Conservation (phyloP, 2,113 vertebrate species). For the Chloropsis cyanopogon region DNA sequence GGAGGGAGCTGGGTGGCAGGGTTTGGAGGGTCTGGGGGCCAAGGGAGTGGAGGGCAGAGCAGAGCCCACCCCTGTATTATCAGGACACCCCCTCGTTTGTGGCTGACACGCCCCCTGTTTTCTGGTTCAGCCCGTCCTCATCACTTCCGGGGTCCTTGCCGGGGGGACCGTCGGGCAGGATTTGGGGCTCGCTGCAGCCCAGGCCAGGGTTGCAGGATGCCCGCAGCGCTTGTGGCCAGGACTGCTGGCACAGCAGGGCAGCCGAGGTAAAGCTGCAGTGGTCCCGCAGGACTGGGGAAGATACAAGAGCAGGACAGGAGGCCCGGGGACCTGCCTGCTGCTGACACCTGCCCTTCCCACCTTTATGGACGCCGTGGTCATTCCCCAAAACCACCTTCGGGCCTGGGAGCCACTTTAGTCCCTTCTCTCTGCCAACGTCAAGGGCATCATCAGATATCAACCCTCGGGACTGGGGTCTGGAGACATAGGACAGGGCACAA, state of each 20-base stretch:
- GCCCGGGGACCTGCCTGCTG: neutral
- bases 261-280: neutral
- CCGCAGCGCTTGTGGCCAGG: accelerated
- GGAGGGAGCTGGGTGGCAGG: neutral
- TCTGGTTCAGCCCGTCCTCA: neutral
- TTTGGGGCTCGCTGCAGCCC: neutral
- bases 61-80: neutral
- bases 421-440: neutral
- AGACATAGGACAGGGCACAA: too few species aligned
- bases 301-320: neutral
- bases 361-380: neutral
- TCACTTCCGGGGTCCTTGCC: neutral
- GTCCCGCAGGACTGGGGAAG: neutral
- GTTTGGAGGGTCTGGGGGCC: neutral
- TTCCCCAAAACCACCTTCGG: neutral
- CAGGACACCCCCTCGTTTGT: too few species aligned
- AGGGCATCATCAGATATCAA: neutral
- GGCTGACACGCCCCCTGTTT: too few species aligned
- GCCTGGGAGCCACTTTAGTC: neutral
- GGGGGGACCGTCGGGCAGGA: accelerated
- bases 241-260: slow-evolving; percentile 6
- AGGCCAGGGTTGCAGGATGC: neutral
- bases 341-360: neutral
- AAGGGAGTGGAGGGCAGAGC: neutral
- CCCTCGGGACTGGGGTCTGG: neutral